Evolutionary conservation across 1,140 invertebrate species (phyloP), one percentile per base, ranked within the genome.

Genomic region (Cydia splendana): DNA sequence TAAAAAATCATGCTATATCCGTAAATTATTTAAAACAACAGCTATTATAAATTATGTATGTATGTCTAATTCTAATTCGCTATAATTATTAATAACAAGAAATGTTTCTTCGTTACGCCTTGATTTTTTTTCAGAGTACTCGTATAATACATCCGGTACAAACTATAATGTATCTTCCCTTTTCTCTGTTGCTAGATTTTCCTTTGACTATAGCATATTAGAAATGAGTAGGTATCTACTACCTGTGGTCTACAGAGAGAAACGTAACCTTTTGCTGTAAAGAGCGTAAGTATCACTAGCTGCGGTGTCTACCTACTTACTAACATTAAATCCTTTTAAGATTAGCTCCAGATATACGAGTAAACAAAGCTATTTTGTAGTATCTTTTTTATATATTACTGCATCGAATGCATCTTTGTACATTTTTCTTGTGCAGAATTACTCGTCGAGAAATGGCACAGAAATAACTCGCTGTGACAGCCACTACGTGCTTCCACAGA

Each of bases 401-500:
- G 34, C 30, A 38, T 38, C 4, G 15, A 71, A 24, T 38, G 34
- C 67, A n/a, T 71, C 67, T 45, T 18, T 71, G 67, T 71, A 71
- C 4, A 6, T 71, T 42, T 18, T 7, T n/a, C 28, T 7, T n/a
- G 30, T 38, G 67, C 67, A 24, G 67, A n/a, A 18, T 42, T 71
- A 38, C 7, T 71, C 6, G 15, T 20, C 34, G 38, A 7, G 67
- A 34, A 2, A n/a, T 71, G 67, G 67, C 67, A 34, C 38, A 42
- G 67, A 71, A 38, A 71, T 71, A 42, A 42, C 67, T 45, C 67
- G 38, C 67, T 12, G 67, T 71, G 67, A 71, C 67, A 71, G 67
- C 30, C 34, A 18, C 15, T 71, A 71, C 67, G 67, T 71, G 67
- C 67, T 13, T 38, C 57, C 57, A 24, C 20, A 62, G 57, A 62